phyloP scores from a whole-genome alignment of 2,797 vertebrate species.

The Nyctibius grandis region DNA sequence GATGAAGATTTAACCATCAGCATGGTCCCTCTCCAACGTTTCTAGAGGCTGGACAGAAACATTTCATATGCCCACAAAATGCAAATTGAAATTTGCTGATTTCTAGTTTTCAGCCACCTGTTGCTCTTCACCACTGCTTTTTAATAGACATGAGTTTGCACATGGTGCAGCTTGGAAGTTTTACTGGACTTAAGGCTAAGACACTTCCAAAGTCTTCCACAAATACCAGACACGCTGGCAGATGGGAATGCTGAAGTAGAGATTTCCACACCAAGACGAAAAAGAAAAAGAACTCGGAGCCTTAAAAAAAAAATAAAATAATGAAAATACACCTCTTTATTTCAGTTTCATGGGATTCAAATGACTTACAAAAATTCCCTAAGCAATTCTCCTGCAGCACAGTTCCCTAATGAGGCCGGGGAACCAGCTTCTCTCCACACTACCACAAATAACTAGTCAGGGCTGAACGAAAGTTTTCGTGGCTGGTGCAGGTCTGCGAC shows the following conservation, averaged over 20 bases:
- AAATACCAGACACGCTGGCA: not conserved
- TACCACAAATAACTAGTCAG: not conserved
- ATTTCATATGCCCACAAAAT: not conserved
- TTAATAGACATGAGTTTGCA: not conserved
- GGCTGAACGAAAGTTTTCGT: not conserved
- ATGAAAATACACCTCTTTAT: slow-evolving; percentile 4
- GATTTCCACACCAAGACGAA: not conserved
- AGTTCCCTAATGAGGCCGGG: slow-evolving; percentile 55
- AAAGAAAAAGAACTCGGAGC: not conserved
- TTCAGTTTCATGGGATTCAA: slow-evolving; percentile 7
- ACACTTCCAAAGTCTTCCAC: not conserved
- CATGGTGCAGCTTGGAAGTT: not conserved
- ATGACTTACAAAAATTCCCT: slow-evolving; percentile 42
- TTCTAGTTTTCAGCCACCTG: not conserved
- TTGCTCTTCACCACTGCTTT: not conserved
- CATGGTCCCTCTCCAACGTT: not conserved
- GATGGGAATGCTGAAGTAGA: not conserved
- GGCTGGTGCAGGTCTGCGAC: not conserved
- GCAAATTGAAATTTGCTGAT: not conserved
- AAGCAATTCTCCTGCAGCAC: slow-evolving; percentile 44
- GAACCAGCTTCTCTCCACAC: not conserved
- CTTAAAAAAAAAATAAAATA: not conserved
- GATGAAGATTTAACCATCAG: not conserved
- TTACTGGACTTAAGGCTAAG: not conserved
- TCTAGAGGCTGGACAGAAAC: not conserved